These are phyloP conservation scores for Drosophila parabipectinata DNA, from an alignment of 1,140 invertebrate species.

Conservation along the genomic window DNA sequence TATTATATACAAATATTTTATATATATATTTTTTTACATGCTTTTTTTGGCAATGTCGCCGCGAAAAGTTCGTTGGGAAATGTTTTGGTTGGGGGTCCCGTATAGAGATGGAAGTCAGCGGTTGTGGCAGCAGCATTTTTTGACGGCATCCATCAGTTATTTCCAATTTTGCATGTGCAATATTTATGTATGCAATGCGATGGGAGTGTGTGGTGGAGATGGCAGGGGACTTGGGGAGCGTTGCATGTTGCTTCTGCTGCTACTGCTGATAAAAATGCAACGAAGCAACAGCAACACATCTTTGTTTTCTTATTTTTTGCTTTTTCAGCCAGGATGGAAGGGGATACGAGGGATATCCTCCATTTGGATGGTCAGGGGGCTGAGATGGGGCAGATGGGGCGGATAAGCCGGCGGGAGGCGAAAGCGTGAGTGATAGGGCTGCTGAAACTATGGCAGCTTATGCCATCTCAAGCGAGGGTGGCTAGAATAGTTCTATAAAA, in stretches of 20 bases:
- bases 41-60: slow-evolving; percentile 53
- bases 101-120: slow-evolving; percentile 31
- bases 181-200: slow-evolving; percentile 67
- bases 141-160: slow-evolving; percentile 80
- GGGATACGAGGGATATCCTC: neutral
- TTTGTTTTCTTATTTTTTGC: slow-evolving; percentile 39
- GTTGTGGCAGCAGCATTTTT: slow-evolving; percentile 64
- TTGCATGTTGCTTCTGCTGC: slow-evolving; percentile 26
- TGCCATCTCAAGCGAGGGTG: slow-evolving; percentile 25
- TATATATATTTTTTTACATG: slow-evolving; percentile 1
- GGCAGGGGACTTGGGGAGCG: slow-evolving; percentile 1
- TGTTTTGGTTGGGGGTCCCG: neutral
- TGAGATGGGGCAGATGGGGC: slow-evolving; percentile 6
- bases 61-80: slow-evolving; percentile 11
- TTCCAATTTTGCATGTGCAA: slow-evolving; percentile 75
- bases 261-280: slow-evolving; percentile 56
- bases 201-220: neutral
- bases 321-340: neutral
- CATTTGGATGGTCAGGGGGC: neutral
- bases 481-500: neutral
- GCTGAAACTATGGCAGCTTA: slow-evolving; percentile 67
- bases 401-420: slow-evolving; percentile 53
- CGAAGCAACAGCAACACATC: slow-evolving; percentile 26
- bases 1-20: slow-evolving; percentile 9
- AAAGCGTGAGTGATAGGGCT: slow-evolving; percentile 65